Base-by-base conservation (phyloP, 1,140 invertebrate genomes). In the Schlechtendalia chinensis region DNA sequence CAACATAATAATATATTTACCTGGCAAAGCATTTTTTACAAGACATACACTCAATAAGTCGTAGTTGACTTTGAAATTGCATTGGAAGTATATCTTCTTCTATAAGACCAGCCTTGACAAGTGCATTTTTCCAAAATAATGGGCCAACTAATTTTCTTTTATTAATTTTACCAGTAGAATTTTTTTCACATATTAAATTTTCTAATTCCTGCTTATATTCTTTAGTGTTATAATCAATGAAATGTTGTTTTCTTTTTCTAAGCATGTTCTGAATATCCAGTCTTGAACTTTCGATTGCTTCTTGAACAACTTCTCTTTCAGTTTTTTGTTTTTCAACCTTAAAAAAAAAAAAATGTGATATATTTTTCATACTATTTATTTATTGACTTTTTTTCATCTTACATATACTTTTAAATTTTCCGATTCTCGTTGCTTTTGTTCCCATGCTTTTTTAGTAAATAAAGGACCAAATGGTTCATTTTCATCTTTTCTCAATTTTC, bases 11-110 rank as follows among this genome's bases (percentile, higher is more conserved):
- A 50, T 50, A 6, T 12, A 54, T 39, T 79, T 79, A 79, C 75
- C 75, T 79, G 24, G 75, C 75, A 79, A 79, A 79, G 29, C 75
- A 79, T 79, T 79, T 79, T 79, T 17, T 79, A 79, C 75, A 79
- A 47, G 75, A 63, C 12, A 63, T 29, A 50, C 75, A 79, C 24
- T 79, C 75, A 50, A 22, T 79, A 24, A 79, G n/a, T 27, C 24
- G 27, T n/a, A 79, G 27, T 47, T 29, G 58, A 79, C 75, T 79
- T 79, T 79, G 75, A 29, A 79, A 79, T 29, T 79, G 75, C 22
- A 79, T 59, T 27, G 75, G 75, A 63, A 45, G 56, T 50, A 79
- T 27, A 61, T 63, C 24, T 61, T 79, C 75, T 79, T 79, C 58
- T 50, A 79, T 29, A 19, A 79, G 39, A 63, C 75, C 75, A 63